These are phyloP conservation scores for Philopotamus ludificatus DNA, from an alignment of 1,140 invertebrate species.

Conservation along the genomic window DNA sequence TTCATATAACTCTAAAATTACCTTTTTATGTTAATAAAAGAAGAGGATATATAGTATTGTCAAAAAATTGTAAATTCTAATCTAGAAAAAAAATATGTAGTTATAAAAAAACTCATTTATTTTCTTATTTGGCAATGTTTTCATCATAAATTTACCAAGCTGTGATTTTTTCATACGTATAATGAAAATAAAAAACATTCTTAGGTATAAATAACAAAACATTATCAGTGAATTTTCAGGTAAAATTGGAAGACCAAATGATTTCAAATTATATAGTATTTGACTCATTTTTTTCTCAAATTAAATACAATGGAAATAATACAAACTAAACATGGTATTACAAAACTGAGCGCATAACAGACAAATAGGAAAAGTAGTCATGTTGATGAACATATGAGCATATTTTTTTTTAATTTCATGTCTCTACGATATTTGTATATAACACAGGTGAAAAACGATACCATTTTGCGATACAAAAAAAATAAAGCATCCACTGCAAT, in stretches of 20 bases:
- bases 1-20: too few relatives aligned
- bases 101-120: slow-evolving; percentile 28
- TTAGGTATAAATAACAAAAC: slow-evolving; percentile 16
- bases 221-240: slow-evolving; percentile 6
- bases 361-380: slow-evolving; percentile 4
- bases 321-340: slow-evolving; percentile 29
- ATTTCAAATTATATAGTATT: slow-evolving; percentile 23
- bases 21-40: not conserved
- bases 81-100: slow-evolving; percentile 5
- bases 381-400: too few relatives aligned
- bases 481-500: too few relatives aligned
- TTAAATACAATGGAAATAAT: slow-evolving; percentile 33
- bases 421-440: too few relatives aligned
- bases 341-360: slow-evolving; percentile 22
- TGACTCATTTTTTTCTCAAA: slow-evolving; percentile 34
- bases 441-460: too few relatives aligned
- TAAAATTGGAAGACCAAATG: slow-evolving; percentile 21
- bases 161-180: slow-evolving; percentile 19
- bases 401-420: too few relatives aligned
- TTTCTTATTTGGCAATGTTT: slow-evolving; percentile 32
- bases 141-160: slow-evolving; percentile 29
- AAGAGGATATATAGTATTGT: not conserved
- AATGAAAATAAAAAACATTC: slow-evolving; percentile 20
- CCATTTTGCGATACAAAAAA: too few relatives aligned
- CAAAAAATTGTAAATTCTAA: not conserved